A percentile compares a stretch with the other conserved stretches of the same genome.
phyloP scores from a whole-genome alignment of 1,140 invertebrate species.

The Zaprionus lachaisei region DNA sequence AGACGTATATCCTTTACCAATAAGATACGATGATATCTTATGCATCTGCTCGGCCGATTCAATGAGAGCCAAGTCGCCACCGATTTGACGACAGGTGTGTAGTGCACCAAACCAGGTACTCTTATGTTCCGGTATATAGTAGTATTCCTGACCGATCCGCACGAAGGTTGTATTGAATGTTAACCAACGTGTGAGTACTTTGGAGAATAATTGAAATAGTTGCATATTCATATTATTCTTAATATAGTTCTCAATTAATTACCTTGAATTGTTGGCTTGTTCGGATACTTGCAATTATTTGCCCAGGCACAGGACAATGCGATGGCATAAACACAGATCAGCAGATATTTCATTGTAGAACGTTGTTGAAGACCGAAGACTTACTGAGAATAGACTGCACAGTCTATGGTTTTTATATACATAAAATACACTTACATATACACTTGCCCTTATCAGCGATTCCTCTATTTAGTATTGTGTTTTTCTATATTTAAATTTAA shows the following conservation, averaged over 20 bases:
- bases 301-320: background rate
- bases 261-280: background rate
- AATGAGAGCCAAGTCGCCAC: slow-evolving; percentile 23
- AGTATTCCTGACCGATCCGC: slow-evolving; percentile 17
- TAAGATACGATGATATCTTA: slow-evolving; percentile 8
- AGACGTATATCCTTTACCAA: background rate
- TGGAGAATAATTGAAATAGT: background rate
- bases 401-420: background rate
- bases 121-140: slow-evolving; percentile 3
- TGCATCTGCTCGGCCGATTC: slow-evolving; percentile 28
- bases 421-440: background rate
- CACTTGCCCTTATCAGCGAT: background rate
- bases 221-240: background rate
- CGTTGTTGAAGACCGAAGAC: background rate
- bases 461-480: too few relatives aligned
- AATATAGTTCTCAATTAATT: background rate
- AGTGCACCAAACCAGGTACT: slow-evolving; percentile 16
- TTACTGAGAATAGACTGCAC: background rate
- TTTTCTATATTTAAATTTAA: too few relatives aligned
- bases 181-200: background rate
- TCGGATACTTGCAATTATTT: background rate
- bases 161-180: background rate
- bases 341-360: background rate
- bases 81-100: slow-evolving; percentile 19
- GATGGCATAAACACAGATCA: background rate